Percentiles rank a stretch among this genome's conserved stretches.
These are phyloP conservation scores for Parotia lawesii DNA, from an alignment of 2,113 vertebrate genomes.

Conservation along the genomic window DNA sequence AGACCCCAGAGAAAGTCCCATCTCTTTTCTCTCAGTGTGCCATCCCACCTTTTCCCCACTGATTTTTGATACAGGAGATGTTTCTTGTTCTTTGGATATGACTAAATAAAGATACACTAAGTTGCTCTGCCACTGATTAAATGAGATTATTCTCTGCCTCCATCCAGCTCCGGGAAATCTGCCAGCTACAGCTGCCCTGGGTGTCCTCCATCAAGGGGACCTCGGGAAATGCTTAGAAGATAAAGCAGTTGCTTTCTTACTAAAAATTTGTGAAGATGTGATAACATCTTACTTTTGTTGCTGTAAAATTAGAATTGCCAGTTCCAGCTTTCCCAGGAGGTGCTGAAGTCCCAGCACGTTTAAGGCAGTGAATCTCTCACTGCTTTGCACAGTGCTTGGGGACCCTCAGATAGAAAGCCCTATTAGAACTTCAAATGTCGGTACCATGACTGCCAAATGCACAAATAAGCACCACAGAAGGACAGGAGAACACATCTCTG, in stretches of 20 bases:
- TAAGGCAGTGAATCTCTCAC: neutral
- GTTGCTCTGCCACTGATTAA: neutral
- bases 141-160: neutral
- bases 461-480: neutral
- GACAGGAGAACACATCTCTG: neutral
- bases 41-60: neutral
- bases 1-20: neutral
- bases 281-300: neutral
- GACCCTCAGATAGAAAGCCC: neutral
- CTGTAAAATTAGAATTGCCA: neutral
- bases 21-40: neutral
- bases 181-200: neutral
- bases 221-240: neutral
- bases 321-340: neutral
- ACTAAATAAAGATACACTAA: neutral
- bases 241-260: neutral
- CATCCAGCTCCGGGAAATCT: neutral
- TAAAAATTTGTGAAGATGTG: neutral
- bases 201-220: neutral
- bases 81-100: neutral
- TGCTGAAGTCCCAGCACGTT: neutral
- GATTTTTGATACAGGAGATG: accelerated
- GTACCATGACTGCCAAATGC: neutral
- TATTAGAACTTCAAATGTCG: neutral
- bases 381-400: neutral